Conservation (phyloP, 2,797 vertebrate species). For the Siniperca undulata region DNA sequence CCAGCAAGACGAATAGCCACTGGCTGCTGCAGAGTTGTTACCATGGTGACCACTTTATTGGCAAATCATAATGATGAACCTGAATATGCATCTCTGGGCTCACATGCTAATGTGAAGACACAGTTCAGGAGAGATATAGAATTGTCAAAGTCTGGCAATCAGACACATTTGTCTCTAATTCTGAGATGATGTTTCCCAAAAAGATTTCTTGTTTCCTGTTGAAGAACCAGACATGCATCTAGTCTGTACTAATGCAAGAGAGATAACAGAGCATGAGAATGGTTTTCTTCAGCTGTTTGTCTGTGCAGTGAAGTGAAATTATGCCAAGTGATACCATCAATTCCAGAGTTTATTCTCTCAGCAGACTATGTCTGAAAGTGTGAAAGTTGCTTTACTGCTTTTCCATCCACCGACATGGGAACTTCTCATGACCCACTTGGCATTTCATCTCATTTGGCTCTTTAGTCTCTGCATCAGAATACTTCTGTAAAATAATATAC, state of each 20-base stretch:
- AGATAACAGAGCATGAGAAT: neutral
- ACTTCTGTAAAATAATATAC: neutral
- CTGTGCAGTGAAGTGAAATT: constrained; percentile 45
- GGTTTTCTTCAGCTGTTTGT: constrained; percentile 29
- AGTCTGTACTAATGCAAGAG: neutral
- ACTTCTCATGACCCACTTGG: constrained; percentile 56
- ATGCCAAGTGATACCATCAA: constrained; percentile 55
- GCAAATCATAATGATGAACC: constrained; percentile 62
- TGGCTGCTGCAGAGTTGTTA: constrained; percentile 42
- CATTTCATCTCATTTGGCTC: constrained; percentile 34
- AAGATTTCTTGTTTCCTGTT: constrained; percentile 24
- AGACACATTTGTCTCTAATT: constrained; percentile 30
- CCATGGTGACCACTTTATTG: constrained; percentile 63
- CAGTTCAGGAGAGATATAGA: constrained; percentile 6
- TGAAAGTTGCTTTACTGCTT: constrained; percentile 60
- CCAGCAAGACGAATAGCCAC: constrained; percentile 64
- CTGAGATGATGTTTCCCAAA: constrained; percentile 13
- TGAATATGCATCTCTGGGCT: constrained; percentile 50
- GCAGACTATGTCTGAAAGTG: constrained; percentile 35
- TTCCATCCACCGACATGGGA: constrained; percentile 58
- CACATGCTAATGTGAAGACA: constrained; percentile 27
- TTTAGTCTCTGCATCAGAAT: constrained; percentile 20
- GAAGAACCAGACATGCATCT: constrained; percentile 4
- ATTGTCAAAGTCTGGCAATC: constrained; percentile 2
- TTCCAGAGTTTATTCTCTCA: constrained; percentile 40